Base-by-base conservation (phyloP, 1,140 invertebrate genomes). In the Bombus terrestris region DNA sequence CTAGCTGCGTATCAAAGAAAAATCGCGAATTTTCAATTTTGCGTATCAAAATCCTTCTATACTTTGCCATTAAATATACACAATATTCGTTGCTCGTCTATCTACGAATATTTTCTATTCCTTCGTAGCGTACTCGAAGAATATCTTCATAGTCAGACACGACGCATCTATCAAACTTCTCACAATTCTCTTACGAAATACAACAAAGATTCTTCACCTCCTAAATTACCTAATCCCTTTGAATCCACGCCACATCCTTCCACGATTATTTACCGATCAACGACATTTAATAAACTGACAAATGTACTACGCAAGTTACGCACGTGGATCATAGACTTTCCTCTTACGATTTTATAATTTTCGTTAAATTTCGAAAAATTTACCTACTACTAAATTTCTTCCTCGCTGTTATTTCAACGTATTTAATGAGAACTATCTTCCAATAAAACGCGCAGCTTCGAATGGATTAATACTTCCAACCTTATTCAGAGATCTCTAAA, bases 221-320 rank as follows among this genome's bases (percentile, higher is more conserved):
- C 37, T 6, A 8, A 10, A 5, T n/a, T 12, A 13, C 1, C 12
- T 28, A 35, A 35, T 1, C 1, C 5, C 0, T 4, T 12, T 2
- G 10, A 62, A 62, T 62, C 18, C 18, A 22, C 47, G 18, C 5
- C 6, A 8, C 18, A 8, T 22, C 1, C 59, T 62, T 12, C 1
- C 25, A 59, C 57, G 3, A 59, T 62, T 9, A 12, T n/a, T n/a
- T 12, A 62, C 9, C 28, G 8, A 62, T 62, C 12, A 62, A 59
- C 3, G 28, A 62, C 0, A n/a, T n/a, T 47, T 18, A 18, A 62
- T 28, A n/a, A 62, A 62, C 28, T 4, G 10, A 62, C 25, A 10
- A 59, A 59, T 28, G 57, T 28, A 28, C 25, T 10, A 28, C 10
- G 25, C 10, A n/a, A 62, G 12, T n/a, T 28, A 59, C 25, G 28